phyloP scores from a whole-genome alignment of 1,140 invertebrate genomes.

The Gryllus bimaculatus region DNA sequence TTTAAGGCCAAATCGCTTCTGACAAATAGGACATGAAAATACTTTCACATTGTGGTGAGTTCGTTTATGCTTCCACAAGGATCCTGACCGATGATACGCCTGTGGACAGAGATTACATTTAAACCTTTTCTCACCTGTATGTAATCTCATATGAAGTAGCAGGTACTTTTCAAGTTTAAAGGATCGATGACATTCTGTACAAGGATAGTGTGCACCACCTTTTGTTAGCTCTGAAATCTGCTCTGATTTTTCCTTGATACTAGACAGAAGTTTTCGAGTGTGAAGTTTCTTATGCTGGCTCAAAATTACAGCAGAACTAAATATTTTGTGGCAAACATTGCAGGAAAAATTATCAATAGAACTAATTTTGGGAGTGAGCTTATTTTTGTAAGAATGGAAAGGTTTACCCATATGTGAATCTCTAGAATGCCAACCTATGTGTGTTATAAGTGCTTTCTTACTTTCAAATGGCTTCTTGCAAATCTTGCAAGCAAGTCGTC shows the following conservation, averaged over 20 bases:
- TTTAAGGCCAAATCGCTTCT: neutral
- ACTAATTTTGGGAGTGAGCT: too few species aligned
- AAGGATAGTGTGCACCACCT: neutral
- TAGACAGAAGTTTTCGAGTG: conserved; percentile 8
- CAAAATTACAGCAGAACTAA: conserved; percentile 12
- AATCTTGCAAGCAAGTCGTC: neutral
- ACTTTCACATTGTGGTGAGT: neutral
- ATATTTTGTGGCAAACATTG: conserved; percentile 16
- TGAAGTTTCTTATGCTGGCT: conserved; percentile 13
- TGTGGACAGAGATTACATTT: conserved; percentile 11
- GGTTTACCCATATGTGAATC: neutral
- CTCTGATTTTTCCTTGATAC: neutral
- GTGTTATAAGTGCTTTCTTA: conserved; percentile 15
- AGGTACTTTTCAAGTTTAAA: conserved; percentile 1
- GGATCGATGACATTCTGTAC: conserved; percentile 2
- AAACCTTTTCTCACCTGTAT: conserved; percentile 13
- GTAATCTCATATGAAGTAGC: neutral
- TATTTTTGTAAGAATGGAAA: too few species aligned
- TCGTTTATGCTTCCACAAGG: conserved; percentile 15
- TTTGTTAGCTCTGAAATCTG: neutral
- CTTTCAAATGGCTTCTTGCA: conserved; percentile 8
- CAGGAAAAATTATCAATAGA: conserved; percentile 9
- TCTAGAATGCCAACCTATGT: conserved; percentile 17
- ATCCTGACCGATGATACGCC: neutral
- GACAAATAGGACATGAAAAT: conserved; percentile 6